Evolutionary conservation across 2,797 vertebrate species (phyloP).

Genomic region (Cuniculus paca): DNA sequence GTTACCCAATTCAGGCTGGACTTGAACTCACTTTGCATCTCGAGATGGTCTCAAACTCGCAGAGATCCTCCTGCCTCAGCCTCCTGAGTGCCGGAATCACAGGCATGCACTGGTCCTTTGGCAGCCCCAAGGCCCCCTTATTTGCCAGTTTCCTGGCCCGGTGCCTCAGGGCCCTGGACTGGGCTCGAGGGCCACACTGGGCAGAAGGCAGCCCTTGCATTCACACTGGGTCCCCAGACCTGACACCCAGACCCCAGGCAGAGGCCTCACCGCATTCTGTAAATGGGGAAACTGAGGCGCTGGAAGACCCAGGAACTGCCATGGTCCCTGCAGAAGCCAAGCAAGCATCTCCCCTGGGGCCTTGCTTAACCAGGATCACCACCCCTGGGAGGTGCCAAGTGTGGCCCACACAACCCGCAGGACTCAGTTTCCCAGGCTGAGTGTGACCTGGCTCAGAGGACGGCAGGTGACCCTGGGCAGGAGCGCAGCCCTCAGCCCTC

Average conservation of each 20-base stretch:
- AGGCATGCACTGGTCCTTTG: constrained; percentile 10
- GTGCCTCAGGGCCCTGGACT: no score
- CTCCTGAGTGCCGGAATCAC: background rate
- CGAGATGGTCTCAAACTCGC: background rate
- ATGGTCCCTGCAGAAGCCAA: background rate
- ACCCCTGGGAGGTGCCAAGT: background rate
- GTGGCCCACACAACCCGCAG: background rate
- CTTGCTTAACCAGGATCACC: background rate
- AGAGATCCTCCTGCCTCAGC: background rate
- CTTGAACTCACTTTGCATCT: background rate
- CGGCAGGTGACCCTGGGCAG: background rate
- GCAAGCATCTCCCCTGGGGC: background rate
- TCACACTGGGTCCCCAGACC: background rate
- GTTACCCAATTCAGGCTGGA: background rate
- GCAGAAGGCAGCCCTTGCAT: background rate
- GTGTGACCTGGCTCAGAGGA: background rate
- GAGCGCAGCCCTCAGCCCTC: background rate
- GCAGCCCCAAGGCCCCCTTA: constrained; percentile 31
- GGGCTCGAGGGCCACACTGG: background rate
- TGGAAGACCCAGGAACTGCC: background rate
- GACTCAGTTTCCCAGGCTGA: constrained; percentile 12
- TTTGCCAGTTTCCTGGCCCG: background rate
- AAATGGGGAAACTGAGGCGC: constrained; percentile 28
- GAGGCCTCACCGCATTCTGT: background rate
- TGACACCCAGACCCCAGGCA: background rate